Conservation (phyloP, 2,113 vertebrate species). For the Leuciscus idus region DNA sequence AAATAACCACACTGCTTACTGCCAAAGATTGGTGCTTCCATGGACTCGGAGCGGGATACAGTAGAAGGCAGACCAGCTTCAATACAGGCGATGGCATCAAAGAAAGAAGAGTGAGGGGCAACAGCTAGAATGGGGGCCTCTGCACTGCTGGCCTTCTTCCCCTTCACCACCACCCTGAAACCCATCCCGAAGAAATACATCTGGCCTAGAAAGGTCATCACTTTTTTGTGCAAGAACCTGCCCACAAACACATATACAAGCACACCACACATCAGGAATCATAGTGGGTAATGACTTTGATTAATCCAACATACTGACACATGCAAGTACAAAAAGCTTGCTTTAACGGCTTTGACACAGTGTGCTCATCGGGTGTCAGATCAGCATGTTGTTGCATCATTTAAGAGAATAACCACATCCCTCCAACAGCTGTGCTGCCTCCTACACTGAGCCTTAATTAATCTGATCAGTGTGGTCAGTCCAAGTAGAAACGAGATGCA, state of each 20-base stretch:
- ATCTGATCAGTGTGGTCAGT: conserved; percentile 21
- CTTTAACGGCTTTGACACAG: not conserved
- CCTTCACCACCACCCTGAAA: conserved; percentile 86
- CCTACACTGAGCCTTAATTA: not conserved
- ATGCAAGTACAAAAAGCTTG: not conserved
- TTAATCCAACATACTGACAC: not conserved
- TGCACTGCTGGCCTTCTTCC: conserved; percentile 72
- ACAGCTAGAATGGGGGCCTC: conserved; percentile 90
- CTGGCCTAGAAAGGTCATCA: conserved; percentile 79
- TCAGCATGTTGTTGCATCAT: conserved; percentile 4
- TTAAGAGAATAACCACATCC: conserved; percentile 34
- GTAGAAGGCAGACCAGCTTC: conserved; percentile 88
- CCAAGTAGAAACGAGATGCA: not conserved
- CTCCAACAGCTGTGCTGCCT: not conserved
- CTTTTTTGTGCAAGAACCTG: conserved; percentile 80
- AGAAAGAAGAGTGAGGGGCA: conserved; percentile 94
- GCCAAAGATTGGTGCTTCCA: conserved; percentile 85
- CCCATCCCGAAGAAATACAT: conserved; percentile 87
- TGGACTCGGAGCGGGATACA: conserved; percentile 89
- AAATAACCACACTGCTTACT: conserved; percentile 77
- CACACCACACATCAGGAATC: not conserved
- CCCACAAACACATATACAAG: conserved; percentile 40
- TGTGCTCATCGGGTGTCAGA: not conserved
- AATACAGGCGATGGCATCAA: conserved; percentile 89
- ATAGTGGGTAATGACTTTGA: not conserved